A percentile compares a stretch with the other conserved stretches of the same genome.
phyloP scores from a whole-genome alignment of 1,140 invertebrate genomes.

The Ephestia elutella region DNA sequence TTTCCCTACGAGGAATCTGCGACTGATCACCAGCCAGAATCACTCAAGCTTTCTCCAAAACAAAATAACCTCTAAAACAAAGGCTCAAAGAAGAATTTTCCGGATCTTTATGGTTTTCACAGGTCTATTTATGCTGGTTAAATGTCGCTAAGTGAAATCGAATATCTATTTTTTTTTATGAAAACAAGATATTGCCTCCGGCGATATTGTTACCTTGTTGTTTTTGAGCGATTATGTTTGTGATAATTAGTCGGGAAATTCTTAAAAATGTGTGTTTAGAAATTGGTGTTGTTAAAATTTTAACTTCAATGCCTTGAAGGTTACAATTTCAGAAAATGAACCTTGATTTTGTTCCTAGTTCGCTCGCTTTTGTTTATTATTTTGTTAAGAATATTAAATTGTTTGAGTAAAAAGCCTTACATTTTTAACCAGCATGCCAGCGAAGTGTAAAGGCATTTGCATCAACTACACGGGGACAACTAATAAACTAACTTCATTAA shows the following conservation, averaged over 20 bases:
- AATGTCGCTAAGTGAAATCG: constrained; percentile 31
- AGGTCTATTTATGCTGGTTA: constrained; percentile 12
- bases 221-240: background rate
- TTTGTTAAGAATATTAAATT: background rate
- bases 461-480: constrained; percentile 28
- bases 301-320: too few species aligned
- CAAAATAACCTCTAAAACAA: background rate
- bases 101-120: background rate
- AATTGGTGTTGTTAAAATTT: too few species aligned
- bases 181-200: constrained; percentile 3
- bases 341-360: too few species aligned
- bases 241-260: background rate
- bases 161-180: constrained; percentile 24
- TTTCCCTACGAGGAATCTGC: constrained; percentile 26
- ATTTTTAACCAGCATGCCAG: background rate
- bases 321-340: too few species aligned
- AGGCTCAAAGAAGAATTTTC: background rate
- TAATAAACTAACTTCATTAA: constrained; percentile 65
- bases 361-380: too few species aligned
- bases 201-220: background rate
- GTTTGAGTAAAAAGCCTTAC: background rate
- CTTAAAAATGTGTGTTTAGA: background rate
- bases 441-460: background rate
- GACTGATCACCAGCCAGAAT: constrained; percentile 24
- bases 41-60: background rate